Evolutionary conservation across 2,113 vertebrate species (phyloP).

Genomic region (Grallaria varia): DNA sequence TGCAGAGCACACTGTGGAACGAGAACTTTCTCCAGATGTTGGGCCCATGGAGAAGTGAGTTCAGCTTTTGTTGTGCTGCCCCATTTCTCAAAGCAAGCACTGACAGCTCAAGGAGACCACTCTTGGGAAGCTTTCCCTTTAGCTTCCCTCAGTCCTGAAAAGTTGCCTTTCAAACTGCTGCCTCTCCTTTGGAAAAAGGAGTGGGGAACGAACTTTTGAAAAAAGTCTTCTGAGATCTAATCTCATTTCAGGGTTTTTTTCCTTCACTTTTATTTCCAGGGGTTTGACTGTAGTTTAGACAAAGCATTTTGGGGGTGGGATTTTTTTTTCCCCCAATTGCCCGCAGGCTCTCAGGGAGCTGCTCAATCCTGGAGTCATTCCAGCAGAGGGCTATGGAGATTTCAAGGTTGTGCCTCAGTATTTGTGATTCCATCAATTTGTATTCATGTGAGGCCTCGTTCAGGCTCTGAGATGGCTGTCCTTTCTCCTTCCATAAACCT

Average conservation of each 20-base stretch:
- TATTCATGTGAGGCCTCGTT: not conserved
- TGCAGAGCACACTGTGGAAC: not conserved
- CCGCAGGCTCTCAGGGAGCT: constrained; percentile 4
- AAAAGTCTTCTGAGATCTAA: not conserved
- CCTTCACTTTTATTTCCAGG: not conserved
- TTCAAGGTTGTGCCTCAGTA: constrained; percentile 55
- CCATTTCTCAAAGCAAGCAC: not conserved
- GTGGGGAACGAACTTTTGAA: not conserved
- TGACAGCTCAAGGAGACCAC: not conserved
- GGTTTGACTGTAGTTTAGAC: constrained; percentile 20
- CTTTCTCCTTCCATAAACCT: not conserved
- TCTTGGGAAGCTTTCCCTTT: not conserved
- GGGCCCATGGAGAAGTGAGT: not conserved
- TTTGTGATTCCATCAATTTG: constrained; percentile 40
- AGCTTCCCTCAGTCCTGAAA: not conserved
- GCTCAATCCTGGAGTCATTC: constrained; percentile 59
- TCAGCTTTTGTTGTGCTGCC: not conserved
- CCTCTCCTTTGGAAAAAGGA: not conserved
- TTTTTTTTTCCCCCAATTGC: not conserved
- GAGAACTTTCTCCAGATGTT: not conserved
- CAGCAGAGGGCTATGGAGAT: constrained; percentile 56
- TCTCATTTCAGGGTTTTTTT: not conserved
- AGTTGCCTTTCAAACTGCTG: not conserved
- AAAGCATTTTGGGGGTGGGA: constrained; percentile 16
- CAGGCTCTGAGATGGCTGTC: not conserved